Evolutionary conservation across 2,888 invertebrate genomes (phyloP).

Genomic region (Agrilus biguttatus): DNA sequence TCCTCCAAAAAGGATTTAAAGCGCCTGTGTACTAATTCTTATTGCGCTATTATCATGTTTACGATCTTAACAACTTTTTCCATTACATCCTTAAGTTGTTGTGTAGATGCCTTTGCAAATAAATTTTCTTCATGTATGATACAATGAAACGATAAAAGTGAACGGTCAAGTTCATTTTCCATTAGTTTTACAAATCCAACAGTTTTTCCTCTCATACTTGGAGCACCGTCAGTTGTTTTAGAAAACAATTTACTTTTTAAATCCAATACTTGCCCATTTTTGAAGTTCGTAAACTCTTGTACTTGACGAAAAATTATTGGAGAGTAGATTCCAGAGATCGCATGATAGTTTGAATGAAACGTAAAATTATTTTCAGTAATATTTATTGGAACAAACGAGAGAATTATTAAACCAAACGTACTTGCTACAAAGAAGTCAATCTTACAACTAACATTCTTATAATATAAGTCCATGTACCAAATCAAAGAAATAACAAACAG

Average conservation of each 20-base stretch:
- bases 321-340: no score
- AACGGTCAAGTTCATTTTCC: conserved; percentile 12
- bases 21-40: conserved; percentile 13
- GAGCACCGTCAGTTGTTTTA: conserved; percentile 14
- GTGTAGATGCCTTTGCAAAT: conserved; percentile 8
- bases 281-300: conserved; percentile 13
- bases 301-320: conserved; percentile 11
- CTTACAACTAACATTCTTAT: no score
- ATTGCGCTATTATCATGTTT: conserved; percentile 12
- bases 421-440: no score
- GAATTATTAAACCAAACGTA: no score
- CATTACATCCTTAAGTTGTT: conserved; percentile 13
- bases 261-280: conserved; percentile 13
- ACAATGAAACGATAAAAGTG: conserved; percentile 15
- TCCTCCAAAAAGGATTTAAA: conserved; percentile 13
- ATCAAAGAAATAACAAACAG: no score
- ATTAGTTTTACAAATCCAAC: no score
- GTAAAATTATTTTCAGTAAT: no score
- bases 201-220: conserved; percentile 13
- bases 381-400: no score
- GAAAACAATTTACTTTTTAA: conserved; percentile 15
- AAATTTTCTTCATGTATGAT: conserved; percentile 14
- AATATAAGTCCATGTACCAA: no score
- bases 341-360: no score
- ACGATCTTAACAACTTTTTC: conserved; percentile 13